Evolutionary conservation across 2,113 vertebrate genomes (phyloP).

Genomic region (Ophiodon elongatus): DNA sequence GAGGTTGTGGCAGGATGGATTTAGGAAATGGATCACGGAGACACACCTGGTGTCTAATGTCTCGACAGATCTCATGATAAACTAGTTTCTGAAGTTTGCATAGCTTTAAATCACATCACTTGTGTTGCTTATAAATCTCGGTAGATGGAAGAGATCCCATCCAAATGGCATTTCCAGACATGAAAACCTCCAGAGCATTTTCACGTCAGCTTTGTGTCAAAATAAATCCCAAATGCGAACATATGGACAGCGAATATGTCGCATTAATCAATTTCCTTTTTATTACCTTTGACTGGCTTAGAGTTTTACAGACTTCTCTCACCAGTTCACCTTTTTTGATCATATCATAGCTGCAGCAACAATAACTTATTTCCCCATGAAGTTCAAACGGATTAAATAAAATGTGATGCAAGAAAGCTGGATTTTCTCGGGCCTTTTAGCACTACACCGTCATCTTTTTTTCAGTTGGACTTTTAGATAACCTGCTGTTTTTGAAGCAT

Average conservation of each 20-base stretch:
- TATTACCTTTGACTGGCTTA: conserved; percentile 4
- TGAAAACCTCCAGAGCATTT: conserved; percentile 6
- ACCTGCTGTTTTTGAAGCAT: conserved; percentile 11
- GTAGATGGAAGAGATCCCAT: conserved; percentile 11
- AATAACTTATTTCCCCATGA: conserved; percentile 5
- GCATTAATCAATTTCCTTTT: conserved; percentile 23
- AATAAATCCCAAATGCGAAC: conserved; percentile 15
- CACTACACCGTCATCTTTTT: background rate
- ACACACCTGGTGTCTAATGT: conserved; percentile 33
- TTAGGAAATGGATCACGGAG: conserved; percentile 25
- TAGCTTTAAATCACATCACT: conserved; percentile 32
- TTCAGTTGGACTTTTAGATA: conserved; percentile 2
- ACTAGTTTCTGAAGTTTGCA: background rate
- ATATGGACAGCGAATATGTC: background rate
- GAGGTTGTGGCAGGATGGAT: conserved; percentile 28
- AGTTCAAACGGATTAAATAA: conserved; percentile 7
- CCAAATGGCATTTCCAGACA: conserved; percentile 34
- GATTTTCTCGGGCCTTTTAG: conserved; percentile 15
- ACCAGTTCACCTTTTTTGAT: conserved; percentile 25
- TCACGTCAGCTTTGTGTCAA: conserved; percentile 20
- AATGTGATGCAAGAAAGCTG: background rate
- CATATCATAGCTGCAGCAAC: conserved; percentile 6
- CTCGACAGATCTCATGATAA: conserved; percentile 20
- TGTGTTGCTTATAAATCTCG: conserved; percentile 18
- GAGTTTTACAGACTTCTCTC: background rate